Percentiles rank a stretch among this genome's conserved stretches.
Conservation (phyloP, 2,888 invertebrate genomes). For the Callyntrura guangdongensis region DNA sequence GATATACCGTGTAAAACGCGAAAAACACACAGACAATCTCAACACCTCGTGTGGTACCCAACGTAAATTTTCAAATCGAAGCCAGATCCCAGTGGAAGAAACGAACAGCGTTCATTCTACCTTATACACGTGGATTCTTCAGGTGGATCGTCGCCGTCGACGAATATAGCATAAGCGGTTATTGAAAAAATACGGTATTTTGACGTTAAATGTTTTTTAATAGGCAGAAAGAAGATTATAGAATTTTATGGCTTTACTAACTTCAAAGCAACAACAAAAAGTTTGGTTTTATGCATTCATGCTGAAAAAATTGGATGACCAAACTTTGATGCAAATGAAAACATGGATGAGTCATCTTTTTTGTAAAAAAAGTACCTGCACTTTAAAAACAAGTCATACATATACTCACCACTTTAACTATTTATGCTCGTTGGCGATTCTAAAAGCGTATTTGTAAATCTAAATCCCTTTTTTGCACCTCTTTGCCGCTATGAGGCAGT, state of each 20-base stretch:
- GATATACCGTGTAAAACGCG: background rate
- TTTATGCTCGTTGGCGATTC: background rate
- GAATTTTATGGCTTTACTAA: background rate
- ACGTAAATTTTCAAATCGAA: too few relatives aligned
- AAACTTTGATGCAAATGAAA: constrained; percentile 78
- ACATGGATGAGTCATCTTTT: constrained; percentile 63
- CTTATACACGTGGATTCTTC: too few relatives aligned
- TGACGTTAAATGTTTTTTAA: too few relatives aligned
- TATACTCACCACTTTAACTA: background rate
- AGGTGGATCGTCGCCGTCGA: background rate
- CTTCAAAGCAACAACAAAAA: constrained; percentile 35
- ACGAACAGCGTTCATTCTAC: too few relatives aligned
- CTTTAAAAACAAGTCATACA: background rate
- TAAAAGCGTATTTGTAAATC: constrained; percentile 17
- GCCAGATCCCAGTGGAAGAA: background rate
- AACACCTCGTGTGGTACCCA: background rate
- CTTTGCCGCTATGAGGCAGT: background rate
- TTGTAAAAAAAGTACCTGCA: background rate
- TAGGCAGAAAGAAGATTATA: background rate
- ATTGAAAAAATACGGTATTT: background rate
- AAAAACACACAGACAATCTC: background rate
- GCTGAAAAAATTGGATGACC: constrained; percentile 58
- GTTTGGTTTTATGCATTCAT: background rate
- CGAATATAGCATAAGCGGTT: constrained; percentile 24
- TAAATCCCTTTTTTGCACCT: background rate